Evolutionary conservation across 2,797 vertebrate genomes (phyloP), one percentile per base, ranked within the genome.

Genomic region (Philypnodon macrostomus): DNA sequence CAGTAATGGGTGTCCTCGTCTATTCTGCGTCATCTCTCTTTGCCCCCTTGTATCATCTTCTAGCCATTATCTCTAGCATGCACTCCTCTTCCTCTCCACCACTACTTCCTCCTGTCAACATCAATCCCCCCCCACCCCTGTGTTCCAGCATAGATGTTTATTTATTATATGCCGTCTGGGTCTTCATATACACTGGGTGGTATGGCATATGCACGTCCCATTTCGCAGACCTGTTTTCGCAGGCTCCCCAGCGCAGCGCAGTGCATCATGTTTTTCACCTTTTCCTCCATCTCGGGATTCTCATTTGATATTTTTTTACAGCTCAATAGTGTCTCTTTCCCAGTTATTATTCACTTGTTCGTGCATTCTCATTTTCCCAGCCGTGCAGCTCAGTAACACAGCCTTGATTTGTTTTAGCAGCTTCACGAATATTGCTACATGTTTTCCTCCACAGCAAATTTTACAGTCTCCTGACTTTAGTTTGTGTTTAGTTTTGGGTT

Each of bases 391-490:
- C 47, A 1, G 47, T 54, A 53, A 46, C 32, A 45, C 45, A 24
- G 34, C 56, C 45, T 45, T 46, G 64, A 68, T 77, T 72, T 72
- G 56, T 67, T 80, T 73, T 60, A 46, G 58, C 58, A n/a, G 61
- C 59, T 63, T 64, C 58, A 73, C 47, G 24, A 39, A 53, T 72
- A 73, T 72, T 64, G 47, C 35, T 45, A 48, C 37, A 23, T 54
- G 41, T 67, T 50, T 58, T 53, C 58, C 19, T 45, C 65, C 58
- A 53, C 49, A n/a, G n/a, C n/a, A n/a, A n/a, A n/a, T n/a, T n/a
- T n/a, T n/a, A n/a, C n/a, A n/a, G n/a, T 27, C 13, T n/a, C 9
- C 10, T 19, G 8, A 39, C 24, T n/a, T n/a, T n/a, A n/a, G n/a
- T n/a, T n/a, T n/a, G n/a, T n/a, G n/a, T n/a, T n/a, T n/a, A n/a